Evolutionary conservation across 2,113 vertebrate genomes (phyloP).

Genomic region (Microcebus tavaratra): DNA sequence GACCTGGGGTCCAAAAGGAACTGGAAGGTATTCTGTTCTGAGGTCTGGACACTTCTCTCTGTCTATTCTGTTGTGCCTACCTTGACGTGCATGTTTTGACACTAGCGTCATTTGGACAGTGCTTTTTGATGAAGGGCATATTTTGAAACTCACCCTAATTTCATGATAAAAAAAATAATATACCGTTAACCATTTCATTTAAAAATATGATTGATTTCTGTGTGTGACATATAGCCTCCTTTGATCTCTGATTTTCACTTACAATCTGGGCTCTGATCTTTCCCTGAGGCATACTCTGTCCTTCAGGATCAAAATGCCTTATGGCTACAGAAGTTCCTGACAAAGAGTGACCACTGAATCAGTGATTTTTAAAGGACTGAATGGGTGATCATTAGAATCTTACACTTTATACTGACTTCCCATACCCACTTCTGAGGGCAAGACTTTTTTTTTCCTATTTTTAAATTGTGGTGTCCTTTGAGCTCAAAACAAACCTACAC

Average conservation of each 20-base stretch:
- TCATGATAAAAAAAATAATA: not conserved
- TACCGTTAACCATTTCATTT: not conserved
- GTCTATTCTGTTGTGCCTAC: not conserved
- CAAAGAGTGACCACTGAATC: not conserved
- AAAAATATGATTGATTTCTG: not conserved
- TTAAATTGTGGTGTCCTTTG: not conserved
- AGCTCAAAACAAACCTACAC: not conserved
- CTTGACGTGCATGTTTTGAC: fast-evolving
- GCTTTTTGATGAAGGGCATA: not conserved
- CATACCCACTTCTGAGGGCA: not conserved
- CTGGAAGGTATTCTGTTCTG: too few relatives aligned
- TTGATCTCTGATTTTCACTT: not conserved
- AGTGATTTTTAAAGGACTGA: not conserved
- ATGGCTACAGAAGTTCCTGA: not conserved
- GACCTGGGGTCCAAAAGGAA: too few relatives aligned
- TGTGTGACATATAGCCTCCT: not conserved
- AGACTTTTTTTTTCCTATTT: not conserved
- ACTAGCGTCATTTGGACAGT: not conserved
- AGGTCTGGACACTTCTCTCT: fast-evolving
- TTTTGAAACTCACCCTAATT: not conserved
- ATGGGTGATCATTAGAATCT: not conserved
- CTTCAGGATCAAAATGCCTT: not conserved
- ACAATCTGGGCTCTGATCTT: not conserved
- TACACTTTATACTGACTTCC: not conserved
- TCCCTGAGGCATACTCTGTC: not conserved